A percentile compares a stretch with the other conserved stretches of the same genome.
Evolutionary conservation across 2,113 vertebrate genomes (phyloP).

Genomic region (Felis catus): DNA sequence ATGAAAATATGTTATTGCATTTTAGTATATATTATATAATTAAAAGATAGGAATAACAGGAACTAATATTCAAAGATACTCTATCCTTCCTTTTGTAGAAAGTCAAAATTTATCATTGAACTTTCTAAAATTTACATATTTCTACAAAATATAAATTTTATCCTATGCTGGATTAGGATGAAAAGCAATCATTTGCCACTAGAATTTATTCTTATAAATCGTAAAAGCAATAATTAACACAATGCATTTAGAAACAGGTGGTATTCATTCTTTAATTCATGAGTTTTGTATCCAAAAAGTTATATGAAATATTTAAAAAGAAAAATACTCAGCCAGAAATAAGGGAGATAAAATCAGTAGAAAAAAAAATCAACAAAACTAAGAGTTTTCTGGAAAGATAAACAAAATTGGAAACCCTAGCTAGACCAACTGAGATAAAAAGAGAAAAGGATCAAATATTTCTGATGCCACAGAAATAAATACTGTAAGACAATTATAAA

Average conservation of each 20-base stretch:
- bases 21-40: background rate
- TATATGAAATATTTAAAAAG: slow-evolving; percentile 48
- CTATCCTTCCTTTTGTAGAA: background rate
- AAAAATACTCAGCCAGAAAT: background rate
- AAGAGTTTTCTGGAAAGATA: background rate
- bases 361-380: background rate
- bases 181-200: slow-evolving; percentile 9
- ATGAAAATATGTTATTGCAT: background rate
- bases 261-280: slow-evolving; percentile 52
- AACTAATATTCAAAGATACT: background rate
- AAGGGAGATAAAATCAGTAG: background rate
- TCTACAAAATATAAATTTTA: slow-evolving; percentile 34
- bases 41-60: background rate
- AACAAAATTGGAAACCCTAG: background rate
- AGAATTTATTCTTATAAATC: slow-evolving; percentile 57
- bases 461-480: background rate
- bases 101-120: slow-evolving; percentile 28
- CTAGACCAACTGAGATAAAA: background rate
- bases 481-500: background rate
- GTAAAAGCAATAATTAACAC: background rate
- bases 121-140: slow-evolving; percentile 51
- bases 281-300: slow-evolving; percentile 6
- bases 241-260: background rate
- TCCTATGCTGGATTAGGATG: background rate
- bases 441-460: background rate